Evolutionary conservation across 2,888 invertebrate genomes (phyloP).

Genomic region (Tetrapedia diversipes): DNA sequence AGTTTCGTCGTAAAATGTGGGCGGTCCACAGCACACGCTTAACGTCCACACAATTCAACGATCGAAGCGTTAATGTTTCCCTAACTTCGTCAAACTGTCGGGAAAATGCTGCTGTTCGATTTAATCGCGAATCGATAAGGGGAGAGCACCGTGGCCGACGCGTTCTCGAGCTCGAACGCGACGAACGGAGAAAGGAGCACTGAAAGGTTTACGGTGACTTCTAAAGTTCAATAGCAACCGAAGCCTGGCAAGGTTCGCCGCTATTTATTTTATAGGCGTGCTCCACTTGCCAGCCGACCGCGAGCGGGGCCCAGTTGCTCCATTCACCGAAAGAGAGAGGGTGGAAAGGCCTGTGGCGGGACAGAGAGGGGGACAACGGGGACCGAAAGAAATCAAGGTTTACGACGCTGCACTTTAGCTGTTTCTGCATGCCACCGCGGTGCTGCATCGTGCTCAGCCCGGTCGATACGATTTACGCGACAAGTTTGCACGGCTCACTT

Average conservation of each 20-base stretch:
- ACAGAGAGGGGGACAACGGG: slow-evolving; percentile 1
- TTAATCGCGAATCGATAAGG: slow-evolving; percentile 42
- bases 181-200: slow-evolving; percentile 50
- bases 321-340: slow-evolving; percentile 48
- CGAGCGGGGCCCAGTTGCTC: slow-evolving; percentile 36
- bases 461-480: slow-evolving; percentile 57
- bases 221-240: slow-evolving; percentile 72
- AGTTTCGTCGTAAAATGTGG: too few species aligned
- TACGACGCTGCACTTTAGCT: slow-evolving; percentile 65
- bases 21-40: too few species aligned
- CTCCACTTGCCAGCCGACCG: slow-evolving; percentile 67
- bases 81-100: too few species aligned
- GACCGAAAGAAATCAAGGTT: slow-evolving; percentile 60
- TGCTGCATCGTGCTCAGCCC: slow-evolving; percentile 17
- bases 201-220: slow-evolving; percentile 65
- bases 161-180: slow-evolving; percentile 25
- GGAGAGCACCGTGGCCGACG: neutral
- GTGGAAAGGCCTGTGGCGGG: neutral
- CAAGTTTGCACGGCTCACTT: slow-evolving; percentile 63
- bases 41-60: too few species aligned
- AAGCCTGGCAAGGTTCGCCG: slow-evolving; percentile 59
- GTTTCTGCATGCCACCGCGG: slow-evolving; percentile 64
- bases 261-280: slow-evolving; percentile 71
- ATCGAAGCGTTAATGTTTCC: too few species aligned
- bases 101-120: too few species aligned